Conservation (phyloP, 2,797 vertebrate species). For the Anabacerthia variegaticeps region DNA sequence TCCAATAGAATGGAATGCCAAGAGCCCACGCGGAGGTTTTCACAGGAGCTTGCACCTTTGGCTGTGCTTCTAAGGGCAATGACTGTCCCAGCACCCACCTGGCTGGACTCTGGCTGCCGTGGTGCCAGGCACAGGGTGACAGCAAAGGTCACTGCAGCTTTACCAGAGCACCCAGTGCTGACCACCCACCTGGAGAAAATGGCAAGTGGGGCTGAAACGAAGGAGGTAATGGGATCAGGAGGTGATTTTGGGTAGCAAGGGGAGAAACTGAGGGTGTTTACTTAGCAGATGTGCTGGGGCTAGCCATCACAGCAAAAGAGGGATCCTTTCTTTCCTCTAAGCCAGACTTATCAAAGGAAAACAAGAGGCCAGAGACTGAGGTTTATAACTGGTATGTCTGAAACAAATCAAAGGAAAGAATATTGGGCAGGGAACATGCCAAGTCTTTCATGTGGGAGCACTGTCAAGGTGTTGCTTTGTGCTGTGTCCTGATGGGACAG, state of each 20-base stretch:
- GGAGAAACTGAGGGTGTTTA: neutral
- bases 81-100: rapidly evolving
- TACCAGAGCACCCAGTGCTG: neutral
- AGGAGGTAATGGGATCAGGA: neutral
- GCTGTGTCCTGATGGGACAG: neutral
- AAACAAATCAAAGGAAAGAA: neutral
- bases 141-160: neutral
- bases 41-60: neutral
- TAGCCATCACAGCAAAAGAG: neutral
- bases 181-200: rapidly evolving
- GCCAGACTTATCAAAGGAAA: rapidly evolving
- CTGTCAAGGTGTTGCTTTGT: rapidly evolving
- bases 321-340: neutral
- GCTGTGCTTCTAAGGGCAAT: neutral
- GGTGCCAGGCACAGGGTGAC: rapidly evolving
- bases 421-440: neutral
- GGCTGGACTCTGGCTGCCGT: rapidly evolving
- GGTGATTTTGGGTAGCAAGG: neutral
- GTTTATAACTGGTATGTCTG: neutral
- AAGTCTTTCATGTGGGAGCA: neutral
- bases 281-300: neutral
- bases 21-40: rapidly evolving
- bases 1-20: neutral
- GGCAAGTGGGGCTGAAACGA: rapidly evolving
- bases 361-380: neutral